Evolutionary conservation across 2,797 vertebrate species (phyloP).

Genomic region (Peromyscus aztecus): DNA sequence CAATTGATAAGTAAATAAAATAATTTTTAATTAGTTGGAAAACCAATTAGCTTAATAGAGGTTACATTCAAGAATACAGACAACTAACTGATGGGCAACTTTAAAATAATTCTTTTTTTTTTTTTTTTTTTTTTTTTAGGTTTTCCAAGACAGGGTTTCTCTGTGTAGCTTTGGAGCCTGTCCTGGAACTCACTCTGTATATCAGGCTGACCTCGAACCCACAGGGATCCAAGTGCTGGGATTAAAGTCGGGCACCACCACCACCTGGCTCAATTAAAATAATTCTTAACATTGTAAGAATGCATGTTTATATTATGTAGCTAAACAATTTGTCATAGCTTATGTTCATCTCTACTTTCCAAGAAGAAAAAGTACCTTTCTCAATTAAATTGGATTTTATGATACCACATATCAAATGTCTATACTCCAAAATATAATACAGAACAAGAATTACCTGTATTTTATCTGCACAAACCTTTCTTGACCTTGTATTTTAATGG

Average conservation of each 20-base stretch:
- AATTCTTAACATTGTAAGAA: background rate
- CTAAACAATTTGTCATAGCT: background rate
- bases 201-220: too few species aligned
- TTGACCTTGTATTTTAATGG: background rate
- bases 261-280: too few species aligned
- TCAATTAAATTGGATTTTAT: conserved; percentile 11
- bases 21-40: background rate
- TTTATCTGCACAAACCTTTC: background rate
- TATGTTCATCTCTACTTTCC: conserved; percentile 8
- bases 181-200: too few species aligned
- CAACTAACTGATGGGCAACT: background rate
- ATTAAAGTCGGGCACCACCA: too few species aligned
- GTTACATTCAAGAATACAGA: background rate
- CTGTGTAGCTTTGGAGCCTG: too few species aligned
- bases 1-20: conserved; percentile 27
- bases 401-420: background rate
- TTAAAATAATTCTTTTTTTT: background rate
- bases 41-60: background rate
- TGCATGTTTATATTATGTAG: background rate
- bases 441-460: background rate
- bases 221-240: too few species aligned
- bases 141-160: too few species aligned
- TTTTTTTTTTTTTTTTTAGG: too few species aligned
- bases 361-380: background rate
- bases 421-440: background rate